These are phyloP conservation scores for Leucoraja erinaceus DNA, from an alignment of 2,113 vertebrate species.

Conservation along the genomic window DNA sequence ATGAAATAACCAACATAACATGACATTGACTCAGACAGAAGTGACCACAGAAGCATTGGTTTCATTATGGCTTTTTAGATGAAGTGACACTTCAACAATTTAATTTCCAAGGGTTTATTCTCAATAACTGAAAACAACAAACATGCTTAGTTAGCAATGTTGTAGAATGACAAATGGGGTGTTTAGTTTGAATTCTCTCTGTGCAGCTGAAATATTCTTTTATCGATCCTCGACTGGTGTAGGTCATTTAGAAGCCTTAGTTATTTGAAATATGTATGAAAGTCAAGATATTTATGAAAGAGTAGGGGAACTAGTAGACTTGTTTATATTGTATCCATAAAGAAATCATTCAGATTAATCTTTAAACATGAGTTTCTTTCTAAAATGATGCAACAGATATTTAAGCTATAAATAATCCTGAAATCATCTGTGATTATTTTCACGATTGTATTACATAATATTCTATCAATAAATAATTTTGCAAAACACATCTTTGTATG, in stretches of 20 bases:
- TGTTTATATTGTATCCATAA: not conserved
- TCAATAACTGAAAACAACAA: not conserved
- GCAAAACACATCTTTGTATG: not conserved
- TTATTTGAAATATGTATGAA: too few species aligned
- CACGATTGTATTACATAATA: not conserved
- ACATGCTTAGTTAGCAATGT: not conserved
- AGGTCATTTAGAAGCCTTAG: not conserved
- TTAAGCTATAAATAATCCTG: not conserved
- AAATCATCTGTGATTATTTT: not conserved
- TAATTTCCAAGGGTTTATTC: not conserved
- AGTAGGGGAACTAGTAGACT: not conserved
- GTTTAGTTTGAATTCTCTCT: not conserved
- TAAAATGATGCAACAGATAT: not conserved
- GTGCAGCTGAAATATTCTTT: not conserved
- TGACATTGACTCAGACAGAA: not conserved
- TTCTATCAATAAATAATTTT: not conserved
- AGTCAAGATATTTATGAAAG: not conserved
- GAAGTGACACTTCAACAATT: not conserved
- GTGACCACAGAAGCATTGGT: not conserved
- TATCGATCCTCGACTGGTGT: not conserved
- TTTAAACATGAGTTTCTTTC: not conserved
- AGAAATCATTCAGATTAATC: constrained; percentile 19
- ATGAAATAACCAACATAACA: not conserved
- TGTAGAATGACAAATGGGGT: not conserved
- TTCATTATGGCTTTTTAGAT: not conserved